Evolutionary conservation across 2,113 vertebrate species (phyloP).

Genomic region (Pithys albifrons): DNA sequence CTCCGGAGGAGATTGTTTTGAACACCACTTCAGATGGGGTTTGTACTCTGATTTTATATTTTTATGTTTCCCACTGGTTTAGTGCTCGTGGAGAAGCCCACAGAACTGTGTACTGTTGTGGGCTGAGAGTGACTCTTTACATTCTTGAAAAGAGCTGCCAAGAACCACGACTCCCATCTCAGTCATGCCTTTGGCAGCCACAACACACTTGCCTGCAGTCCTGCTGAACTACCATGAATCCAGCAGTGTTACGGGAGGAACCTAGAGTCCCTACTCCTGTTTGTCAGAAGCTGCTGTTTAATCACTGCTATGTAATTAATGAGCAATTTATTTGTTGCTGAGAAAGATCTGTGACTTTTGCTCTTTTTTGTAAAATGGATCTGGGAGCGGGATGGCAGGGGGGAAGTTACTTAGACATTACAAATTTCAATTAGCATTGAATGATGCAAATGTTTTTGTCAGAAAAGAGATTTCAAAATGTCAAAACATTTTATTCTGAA

Average conservation of each 20-base stretch:
- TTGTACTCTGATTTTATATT: background rate
- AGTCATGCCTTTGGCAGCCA: background rate
- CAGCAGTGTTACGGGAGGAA: background rate
- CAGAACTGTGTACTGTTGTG: background rate
- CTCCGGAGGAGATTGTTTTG: background rate
- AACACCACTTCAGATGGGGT: background rate
- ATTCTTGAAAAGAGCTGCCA: background rate
- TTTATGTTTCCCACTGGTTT: background rate
- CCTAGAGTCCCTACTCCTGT: background rate
- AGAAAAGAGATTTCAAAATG: background rate
- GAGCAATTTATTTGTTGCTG: background rate
- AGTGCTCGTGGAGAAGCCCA: background rate
- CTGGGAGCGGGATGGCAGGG: fast-evolving
- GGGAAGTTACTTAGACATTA: background rate
- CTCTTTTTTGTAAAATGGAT: background rate
- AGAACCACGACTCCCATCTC: background rate
- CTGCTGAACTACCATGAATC: fast-evolving
- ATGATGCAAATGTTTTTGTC: background rate
- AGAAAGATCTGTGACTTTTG: background rate
- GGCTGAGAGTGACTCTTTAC: background rate
- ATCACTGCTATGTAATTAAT: background rate
- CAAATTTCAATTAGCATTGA: background rate
- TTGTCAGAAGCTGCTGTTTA: background rate
- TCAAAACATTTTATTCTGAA: background rate
- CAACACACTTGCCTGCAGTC: background rate